Base-by-base conservation (phyloP, 2,888 invertebrate species). In the Vesta saturnalis region DNA sequence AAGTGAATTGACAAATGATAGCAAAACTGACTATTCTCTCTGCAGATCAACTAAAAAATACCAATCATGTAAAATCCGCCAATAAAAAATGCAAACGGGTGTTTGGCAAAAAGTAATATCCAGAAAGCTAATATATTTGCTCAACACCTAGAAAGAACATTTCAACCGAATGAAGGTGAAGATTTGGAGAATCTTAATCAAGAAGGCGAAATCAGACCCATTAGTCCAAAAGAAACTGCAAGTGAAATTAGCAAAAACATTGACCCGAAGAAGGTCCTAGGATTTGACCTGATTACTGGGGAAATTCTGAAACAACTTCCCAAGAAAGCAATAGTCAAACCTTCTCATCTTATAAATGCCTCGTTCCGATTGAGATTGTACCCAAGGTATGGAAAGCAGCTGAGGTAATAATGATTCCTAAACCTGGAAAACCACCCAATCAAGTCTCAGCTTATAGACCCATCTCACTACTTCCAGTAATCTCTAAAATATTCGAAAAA, bases 341-440 rank as follows among this genome's bases (percentile, higher is more conserved):
- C 14, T 43, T n/a, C 5, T 14, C 12, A 43, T 43, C 43, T 43
- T 43, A 43, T n/a, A n/a, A n/a, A n/a, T n/a, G n/a, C n/a, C n/a
- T n/a, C n/a, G n/a, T n/a, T n/a, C n/a, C n/a, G n/a, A n/a, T n/a
- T n/a, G n/a, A n/a, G n/a, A n/a, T n/a, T 30, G 30, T 10, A 30
- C 30, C 30, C 30, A 30, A 30, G 30, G 10, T 43, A 12, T 43
- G 43, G 3, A n/a, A n/a, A n/a, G n/a, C n/a, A n/a, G n/a, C n/a
- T n/a, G n/a, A n/a, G n/a, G n/a, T n/a, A n/a, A n/a, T 12, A 43
- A 49, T 23, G 49, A 60, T 60, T 16, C 21, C 16, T 43, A 52
- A 60, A 49, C 23, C 23, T n/a, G 60, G 49, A 10, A 59, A 59
- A 43, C 19, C 58, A 19, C 6, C 14, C 43, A 59, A 59, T 30